A percentile compares a stretch with the other conserved stretches of the same genome.
phyloP scores from a whole-genome alignment of 1,140 invertebrate genomes.

The Scaptomyza montana region DNA sequence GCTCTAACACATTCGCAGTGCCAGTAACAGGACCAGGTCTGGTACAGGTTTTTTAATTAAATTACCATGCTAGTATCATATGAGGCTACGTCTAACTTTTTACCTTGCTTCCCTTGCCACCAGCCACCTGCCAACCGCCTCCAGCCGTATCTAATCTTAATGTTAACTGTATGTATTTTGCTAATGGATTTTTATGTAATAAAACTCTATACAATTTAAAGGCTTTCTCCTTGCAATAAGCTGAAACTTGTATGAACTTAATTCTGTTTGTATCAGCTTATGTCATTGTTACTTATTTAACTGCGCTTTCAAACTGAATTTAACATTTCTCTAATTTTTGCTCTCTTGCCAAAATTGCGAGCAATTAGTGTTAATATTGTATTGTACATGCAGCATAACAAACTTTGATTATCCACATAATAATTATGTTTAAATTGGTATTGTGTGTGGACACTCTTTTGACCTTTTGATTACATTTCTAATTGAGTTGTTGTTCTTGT shows the following conservation, averaged over 20 bases:
- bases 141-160: constrained; percentile 48
- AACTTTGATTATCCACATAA: constrained; percentile 78
- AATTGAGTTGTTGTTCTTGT: constrained; percentile 54
- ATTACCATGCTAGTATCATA: constrained; percentile 58
- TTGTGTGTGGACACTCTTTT: constrained; percentile 22
- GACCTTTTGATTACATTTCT: constrained; percentile 63
- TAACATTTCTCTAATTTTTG: constrained; percentile 1
- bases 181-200: constrained; percentile 5
- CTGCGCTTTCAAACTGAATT: constrained; percentile 4
- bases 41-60: constrained; percentile 57
- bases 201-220: constrained; percentile 53
- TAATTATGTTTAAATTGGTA: constrained; percentile 18
- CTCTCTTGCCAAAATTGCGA: constrained; percentile 7
- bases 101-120: constrained; percentile 23
- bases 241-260: no score
- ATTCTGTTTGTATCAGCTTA: background rate
- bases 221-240: constrained; percentile 40
- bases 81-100: constrained; percentile 44
- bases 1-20: constrained; percentile 45
- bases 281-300: constrained; percentile 15
- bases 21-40: constrained; percentile 9
- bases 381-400: constrained; percentile 78
- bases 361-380: constrained; percentile 46
- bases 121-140: background rate
- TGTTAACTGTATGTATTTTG: constrained; percentile 63